Evolutionary conservation across 2,797 vertebrate genomes (phyloP).

Genomic region (Ambastaia sidthimunki): DNA sequence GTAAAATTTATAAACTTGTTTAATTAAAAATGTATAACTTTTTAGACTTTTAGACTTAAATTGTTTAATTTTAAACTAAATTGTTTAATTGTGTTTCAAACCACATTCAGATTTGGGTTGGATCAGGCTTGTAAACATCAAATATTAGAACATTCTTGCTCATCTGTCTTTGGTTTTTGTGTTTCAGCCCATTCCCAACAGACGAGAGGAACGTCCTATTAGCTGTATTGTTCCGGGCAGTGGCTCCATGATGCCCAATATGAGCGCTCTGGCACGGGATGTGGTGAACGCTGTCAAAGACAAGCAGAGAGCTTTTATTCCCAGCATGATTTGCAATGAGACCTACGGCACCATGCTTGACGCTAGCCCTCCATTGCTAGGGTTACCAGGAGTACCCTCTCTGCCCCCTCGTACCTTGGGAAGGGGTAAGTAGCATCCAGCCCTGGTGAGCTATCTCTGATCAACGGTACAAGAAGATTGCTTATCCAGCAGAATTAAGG

Average conservation of each 20-base stretch:
- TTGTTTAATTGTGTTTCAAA: too few species aligned
- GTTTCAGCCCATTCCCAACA: constrained; percentile 87
- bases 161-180: neutral
- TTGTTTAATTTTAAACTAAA: too few species aligned
- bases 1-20: too few species aligned
- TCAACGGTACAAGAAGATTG: neutral
- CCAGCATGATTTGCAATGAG: constrained; percentile 88
- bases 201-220: constrained; percentile 90
- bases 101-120: too few species aligned
- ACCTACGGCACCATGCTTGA: constrained; percentile 91
- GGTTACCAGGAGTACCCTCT: constrained; percentile 71
- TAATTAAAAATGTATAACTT: too few species aligned
- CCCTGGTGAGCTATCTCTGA: neutral
- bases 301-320: constrained; percentile 83
- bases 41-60: too few species aligned
- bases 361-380: constrained; percentile 70
- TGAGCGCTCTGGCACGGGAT: constrained; percentile 83
- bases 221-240: constrained; percentile 84
- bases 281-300: constrained; percentile 78
- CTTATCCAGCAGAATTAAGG: neutral
- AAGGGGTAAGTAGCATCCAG: constrained; percentile 69
- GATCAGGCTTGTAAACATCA: neutral
- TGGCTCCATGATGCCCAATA: constrained; percentile 76
- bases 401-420: constrained; percentile 84
- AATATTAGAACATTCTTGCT: neutral